phyloP scores from a whole-genome alignment of 2,113 vertebrate genomes.

The Sciurus niger region DNA sequence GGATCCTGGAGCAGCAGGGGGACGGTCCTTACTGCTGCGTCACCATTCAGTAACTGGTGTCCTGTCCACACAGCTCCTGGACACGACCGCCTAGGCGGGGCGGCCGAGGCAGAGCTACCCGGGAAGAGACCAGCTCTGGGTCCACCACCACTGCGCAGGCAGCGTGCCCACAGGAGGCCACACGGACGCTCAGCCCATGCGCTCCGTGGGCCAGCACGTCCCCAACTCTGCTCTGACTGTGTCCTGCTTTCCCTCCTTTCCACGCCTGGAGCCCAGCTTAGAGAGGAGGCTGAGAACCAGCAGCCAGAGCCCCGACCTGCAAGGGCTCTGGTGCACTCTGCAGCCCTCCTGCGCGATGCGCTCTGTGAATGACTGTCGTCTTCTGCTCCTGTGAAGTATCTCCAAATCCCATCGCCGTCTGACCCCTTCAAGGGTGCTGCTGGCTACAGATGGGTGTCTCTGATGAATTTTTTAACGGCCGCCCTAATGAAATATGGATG shows the following conservation, averaged over 20 bases:
- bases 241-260: neutral
- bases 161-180: neutral
- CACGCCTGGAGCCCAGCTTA: neutral
- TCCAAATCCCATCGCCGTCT: slow-evolving; percentile 71
- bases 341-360: neutral
- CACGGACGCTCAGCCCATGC: neutral
- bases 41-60: neutral
- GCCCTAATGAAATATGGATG: slow-evolving; percentile 83
- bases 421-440: slow-evolving; percentile 75
- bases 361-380: too few relatives aligned
- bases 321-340: neutral
- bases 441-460: slow-evolving; percentile 67
- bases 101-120: neutral
- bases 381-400: slow-evolving; percentile 44
- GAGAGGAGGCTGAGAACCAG: neutral
- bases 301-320: neutral
- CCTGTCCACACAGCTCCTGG: neutral
- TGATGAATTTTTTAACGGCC: slow-evolving; percentile 79
- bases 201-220: neutral
- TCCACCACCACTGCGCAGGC: neutral
- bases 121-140: neutral
- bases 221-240: neutral
- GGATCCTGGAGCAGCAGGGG: neutral
- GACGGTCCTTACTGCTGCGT: neutral
- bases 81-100: fast-evolving